phyloP scores from a whole-genome alignment of 2,888 invertebrate genomes.

The Gerris lacustris region DNA sequence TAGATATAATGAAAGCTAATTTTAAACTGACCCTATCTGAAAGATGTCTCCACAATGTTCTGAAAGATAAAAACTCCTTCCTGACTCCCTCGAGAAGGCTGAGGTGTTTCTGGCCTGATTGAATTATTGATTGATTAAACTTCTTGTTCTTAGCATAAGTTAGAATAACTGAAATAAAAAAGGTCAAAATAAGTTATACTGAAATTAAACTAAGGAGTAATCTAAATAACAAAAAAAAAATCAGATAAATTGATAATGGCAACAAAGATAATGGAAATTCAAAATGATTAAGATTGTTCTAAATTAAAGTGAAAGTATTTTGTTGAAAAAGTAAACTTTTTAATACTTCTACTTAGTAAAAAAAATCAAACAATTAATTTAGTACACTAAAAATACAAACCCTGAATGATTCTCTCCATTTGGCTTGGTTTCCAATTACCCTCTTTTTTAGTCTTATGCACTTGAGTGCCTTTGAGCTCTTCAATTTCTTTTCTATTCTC shows the following conservation, averaged over 20 bases:
- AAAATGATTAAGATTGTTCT: no score
- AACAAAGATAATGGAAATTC: no score
- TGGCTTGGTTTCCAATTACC: constrained; percentile 52
- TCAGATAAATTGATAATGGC: no score
- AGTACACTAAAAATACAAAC: constrained; percentile 30
- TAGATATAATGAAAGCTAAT: no score
- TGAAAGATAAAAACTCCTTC: constrained; percentile 43
- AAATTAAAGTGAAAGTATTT: no score
- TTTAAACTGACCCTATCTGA: no score
- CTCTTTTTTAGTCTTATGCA: constrained; percentile 36
- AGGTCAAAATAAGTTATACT: not conserved
- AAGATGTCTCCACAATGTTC: no score
- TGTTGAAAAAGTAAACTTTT: no score
- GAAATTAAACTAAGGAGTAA: no score
- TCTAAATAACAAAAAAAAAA: no score
- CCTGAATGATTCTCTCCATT: constrained; percentile 46
- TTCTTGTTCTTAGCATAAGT: constrained; percentile 37
- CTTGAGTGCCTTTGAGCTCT: constrained; percentile 24
- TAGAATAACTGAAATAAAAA: constrained; percentile 37
- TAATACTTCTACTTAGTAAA: no score
- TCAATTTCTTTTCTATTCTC: constrained; percentile 21
- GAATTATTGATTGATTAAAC: constrained; percentile 34
- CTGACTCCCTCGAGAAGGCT: constrained; percentile 48
- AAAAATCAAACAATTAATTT: no score
- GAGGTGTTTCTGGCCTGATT: constrained; percentile 44